Evolutionary conservation across 2,113 vertebrate genomes (phyloP).

Genomic region (Bettongia penicillata): DNA sequence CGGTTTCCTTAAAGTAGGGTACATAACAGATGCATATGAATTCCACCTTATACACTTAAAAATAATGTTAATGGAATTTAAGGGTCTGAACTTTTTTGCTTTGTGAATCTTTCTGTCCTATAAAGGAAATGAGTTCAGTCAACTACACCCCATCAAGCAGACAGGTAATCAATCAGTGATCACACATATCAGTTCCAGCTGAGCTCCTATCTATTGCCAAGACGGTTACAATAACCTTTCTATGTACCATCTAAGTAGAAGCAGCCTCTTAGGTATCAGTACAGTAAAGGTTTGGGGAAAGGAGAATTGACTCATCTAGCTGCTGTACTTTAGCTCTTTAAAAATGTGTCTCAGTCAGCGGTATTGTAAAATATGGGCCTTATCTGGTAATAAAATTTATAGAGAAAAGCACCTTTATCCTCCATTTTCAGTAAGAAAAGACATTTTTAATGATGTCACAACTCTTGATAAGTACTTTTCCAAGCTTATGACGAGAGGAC

Average conservation of each 20-base stretch:
- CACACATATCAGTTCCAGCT: constrained; percentile 85
- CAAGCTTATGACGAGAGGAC: constrained; percentile 68
- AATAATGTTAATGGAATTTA: constrained; percentile 78
- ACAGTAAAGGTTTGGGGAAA: constrained; percentile 68
- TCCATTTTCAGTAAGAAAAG: constrained; percentile 73
- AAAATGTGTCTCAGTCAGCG: constrained; percentile 75
- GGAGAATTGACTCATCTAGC: constrained; percentile 53
- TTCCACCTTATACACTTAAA: constrained; percentile 62
- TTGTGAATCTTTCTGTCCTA: constrained; percentile 83
- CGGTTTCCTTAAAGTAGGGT: constrained; percentile 47
- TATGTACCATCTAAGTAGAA: constrained; percentile 78
- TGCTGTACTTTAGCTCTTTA: constrained; percentile 42
- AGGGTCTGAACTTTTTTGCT: constrained; percentile 79
- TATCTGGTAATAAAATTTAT: constrained; percentile 69
- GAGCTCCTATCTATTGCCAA: constrained; percentile 82
- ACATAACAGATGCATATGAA: constrained; percentile 63
- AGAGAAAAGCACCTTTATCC: constrained; percentile 80
- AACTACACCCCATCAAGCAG: constrained; percentile 78
- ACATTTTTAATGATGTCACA: constrained; percentile 74
- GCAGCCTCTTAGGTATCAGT: constrained; percentile 62
- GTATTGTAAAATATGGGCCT: constrained; percentile 72
- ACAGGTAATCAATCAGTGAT: constrained; percentile 87
- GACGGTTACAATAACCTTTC: constrained; percentile 84
- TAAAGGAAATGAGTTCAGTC: constrained; percentile 84
- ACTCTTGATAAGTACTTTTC: constrained; percentile 68